Evolutionary conservation across 2,113 vertebrate genomes (phyloP), one percentile per base, ranked within the genome.

Genomic region (Alexandromys fortis): DNA sequence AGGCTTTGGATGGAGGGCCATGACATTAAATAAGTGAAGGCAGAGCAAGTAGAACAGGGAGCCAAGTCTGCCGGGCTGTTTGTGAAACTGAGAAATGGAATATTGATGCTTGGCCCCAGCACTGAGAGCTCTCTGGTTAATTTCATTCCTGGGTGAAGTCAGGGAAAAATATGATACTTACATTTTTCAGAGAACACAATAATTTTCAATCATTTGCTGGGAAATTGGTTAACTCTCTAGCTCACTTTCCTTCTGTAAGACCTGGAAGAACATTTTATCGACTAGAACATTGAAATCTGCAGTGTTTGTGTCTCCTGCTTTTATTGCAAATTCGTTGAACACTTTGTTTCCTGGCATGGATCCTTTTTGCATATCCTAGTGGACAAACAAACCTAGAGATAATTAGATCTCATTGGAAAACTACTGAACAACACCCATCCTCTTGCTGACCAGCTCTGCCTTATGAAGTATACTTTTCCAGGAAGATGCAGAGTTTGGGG

Each of bases 51-150:
- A 49, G 49, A 91, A 67, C 68, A 91, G 96, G 90, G 70, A 96
- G 94, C 97, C 97, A 98, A 97, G 96, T 98, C 96, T 97, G 96
- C 95, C 94, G 52, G 85, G 94, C 92, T 96, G 96, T 98, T 98
- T 98, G 93, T 94, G 92, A 97, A 98, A 98, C 96, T 88, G 97
- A 98, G 96, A 94, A 96, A 96, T 94, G 93, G 97, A 98, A 98
- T 98, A 98, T 96, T 97, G 98, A 98, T 97, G 96, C 97, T 95
- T 97, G 89, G 90, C 96, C 94, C 92, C 87, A 94, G 63, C 47
- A 70, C 85, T 45, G 89, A 97, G 95, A 97, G 97, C 96, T 97
- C 94, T 97, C 95, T 96, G 89, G 75, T 96, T 98, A 98, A 98
- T 98, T 98, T 96, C 86, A 91, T 98, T 97, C 93, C 95, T 97